Percentiles rank a stretch among this genome's conserved stretches.
Evolutionary conservation across 1,140 invertebrate species (phyloP).

Genomic region (Saccostrea echinata): DNA sequence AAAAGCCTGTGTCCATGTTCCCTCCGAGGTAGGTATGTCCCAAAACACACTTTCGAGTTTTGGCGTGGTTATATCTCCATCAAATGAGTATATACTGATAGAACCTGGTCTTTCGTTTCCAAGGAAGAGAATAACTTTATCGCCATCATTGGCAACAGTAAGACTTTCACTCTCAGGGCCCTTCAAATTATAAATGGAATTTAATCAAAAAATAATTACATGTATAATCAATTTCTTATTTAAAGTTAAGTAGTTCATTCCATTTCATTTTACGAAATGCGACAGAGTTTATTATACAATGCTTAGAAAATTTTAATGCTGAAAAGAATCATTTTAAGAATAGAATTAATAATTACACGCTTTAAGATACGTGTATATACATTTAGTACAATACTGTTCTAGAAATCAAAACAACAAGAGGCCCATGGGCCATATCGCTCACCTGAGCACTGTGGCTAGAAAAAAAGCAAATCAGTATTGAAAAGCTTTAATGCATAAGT

Average conservation of each 20-base stretch:
- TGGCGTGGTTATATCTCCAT: not conserved
- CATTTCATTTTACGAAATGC: not conserved
- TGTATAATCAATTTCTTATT: not conserved
- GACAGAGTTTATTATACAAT: not conserved
- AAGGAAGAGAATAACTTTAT: slow-evolving; percentile 41
- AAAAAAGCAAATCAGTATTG: too few relatives aligned
- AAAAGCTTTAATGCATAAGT: too few relatives aligned
- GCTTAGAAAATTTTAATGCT: not conserved
- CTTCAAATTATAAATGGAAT: not conserved
- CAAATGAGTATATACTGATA: slow-evolving; percentile 48
- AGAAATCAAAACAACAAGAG: not conserved
- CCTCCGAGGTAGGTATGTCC: slow-evolving; percentile 25
- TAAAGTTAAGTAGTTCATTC: not conserved
- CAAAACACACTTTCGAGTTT: slow-evolving; percentile 29
- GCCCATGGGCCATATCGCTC: too few relatives aligned
- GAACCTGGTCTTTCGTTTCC: slow-evolving; percentile 52
- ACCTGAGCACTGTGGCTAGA: too few relatives aligned
- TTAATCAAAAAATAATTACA: not conserved
- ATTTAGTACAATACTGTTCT: not conserved
- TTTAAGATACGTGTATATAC: too few relatives aligned
- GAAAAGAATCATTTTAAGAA: too few relatives aligned
- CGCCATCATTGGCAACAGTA: slow-evolving; percentile 40
- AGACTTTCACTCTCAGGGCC: slow-evolving; percentile 53
- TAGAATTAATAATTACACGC: too few relatives aligned
- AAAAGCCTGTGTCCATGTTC: slow-evolving; percentile 42